Conservation (phyloP, 2,797 vertebrate genomes). For the Meda fulgida region DNA sequence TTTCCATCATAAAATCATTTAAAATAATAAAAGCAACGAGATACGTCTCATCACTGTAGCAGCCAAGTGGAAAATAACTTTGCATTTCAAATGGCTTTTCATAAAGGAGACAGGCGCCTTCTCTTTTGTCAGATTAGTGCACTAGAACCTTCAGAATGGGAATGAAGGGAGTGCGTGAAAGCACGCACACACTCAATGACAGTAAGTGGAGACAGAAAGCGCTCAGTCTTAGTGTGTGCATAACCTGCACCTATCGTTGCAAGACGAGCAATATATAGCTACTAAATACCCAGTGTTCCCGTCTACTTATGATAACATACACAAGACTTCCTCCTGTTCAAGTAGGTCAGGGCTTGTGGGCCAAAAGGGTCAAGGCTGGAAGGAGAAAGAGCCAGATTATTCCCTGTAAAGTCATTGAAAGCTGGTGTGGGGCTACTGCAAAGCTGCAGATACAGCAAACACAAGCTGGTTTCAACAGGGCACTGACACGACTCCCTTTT, state of each 20-base stretch:
- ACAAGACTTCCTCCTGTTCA: constrained; percentile 52
- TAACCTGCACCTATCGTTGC: constrained; percentile 69
- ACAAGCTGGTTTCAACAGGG: background rate
- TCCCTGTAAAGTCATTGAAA: background rate
- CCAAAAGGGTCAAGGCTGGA: background rate
- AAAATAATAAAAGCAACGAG: constrained; percentile 67
- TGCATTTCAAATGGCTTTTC: constrained; percentile 62
- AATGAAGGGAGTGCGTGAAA: constrained; percentile 40
- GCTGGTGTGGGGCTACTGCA: background rate
- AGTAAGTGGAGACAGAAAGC: constrained; percentile 58
- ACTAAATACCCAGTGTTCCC: constrained; percentile 76
- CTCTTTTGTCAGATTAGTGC: constrained; percentile 57
- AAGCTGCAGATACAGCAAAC: constrained; percentile 20
- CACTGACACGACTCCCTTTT: constrained; percentile 39
- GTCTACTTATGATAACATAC: constrained; percentile 70
- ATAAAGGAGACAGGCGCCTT: constrained; percentile 58
- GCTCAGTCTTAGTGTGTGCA: constrained; percentile 69
- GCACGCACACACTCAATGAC: constrained; percentile 20
- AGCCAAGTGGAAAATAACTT: constrained; percentile 67
- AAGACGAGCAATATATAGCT: constrained; percentile 52
- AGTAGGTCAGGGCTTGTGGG: background rate
- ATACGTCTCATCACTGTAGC: constrained; percentile 58
- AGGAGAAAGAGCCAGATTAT: background rate
- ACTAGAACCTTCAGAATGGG: constrained; percentile 53
- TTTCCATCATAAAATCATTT: constrained; percentile 67